Evolutionary conservation across 2,113 vertebrate genomes (phyloP).

Genomic region (Lagenorhynchus albirostris): DNA sequence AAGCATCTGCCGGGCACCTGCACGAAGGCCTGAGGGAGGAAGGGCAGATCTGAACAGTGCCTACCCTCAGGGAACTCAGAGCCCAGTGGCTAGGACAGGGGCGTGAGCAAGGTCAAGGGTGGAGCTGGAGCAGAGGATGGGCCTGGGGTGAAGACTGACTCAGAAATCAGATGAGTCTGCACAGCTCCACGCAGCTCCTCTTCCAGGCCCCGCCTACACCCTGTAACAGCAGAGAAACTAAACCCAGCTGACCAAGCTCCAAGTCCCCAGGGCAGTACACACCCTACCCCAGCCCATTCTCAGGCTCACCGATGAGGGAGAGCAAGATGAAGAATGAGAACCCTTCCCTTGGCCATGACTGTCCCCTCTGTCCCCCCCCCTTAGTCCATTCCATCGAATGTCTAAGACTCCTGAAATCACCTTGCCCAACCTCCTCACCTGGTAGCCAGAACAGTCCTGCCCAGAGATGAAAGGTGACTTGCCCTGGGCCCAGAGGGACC

Average conservation of each 20-base stretch:
- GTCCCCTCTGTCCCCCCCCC: too few species aligned
- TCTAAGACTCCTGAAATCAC: not conserved
- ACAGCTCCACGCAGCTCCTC: not conserved
- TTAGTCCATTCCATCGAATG: not conserved
- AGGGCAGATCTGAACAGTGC: not conserved
- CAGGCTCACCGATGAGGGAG: not conserved
- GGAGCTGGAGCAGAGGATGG: not conserved
- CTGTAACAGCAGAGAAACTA: not conserved
- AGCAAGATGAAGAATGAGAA: not conserved
- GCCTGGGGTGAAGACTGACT: not conserved
- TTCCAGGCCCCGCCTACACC: not conserved
- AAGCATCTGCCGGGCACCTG: not conserved
- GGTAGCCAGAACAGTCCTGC: not conserved
- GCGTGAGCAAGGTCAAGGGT: not conserved
- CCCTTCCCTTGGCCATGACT: rapidly evolving
- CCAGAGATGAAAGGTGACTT: not conserved
- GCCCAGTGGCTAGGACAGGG: not conserved
- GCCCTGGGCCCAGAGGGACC: not conserved
- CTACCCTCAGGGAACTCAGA: not conserved
- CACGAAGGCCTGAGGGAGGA: rapidly evolving
- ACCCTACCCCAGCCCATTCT: not conserved
- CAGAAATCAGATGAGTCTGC: not conserved
- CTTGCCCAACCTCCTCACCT: not conserved
- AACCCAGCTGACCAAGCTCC: not conserved
- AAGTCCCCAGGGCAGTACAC: not conserved